These are phyloP conservation scores for Panulirus ornatus DNA, from an alignment of 1,140 invertebrate species.

Conservation along the genomic window DNA sequence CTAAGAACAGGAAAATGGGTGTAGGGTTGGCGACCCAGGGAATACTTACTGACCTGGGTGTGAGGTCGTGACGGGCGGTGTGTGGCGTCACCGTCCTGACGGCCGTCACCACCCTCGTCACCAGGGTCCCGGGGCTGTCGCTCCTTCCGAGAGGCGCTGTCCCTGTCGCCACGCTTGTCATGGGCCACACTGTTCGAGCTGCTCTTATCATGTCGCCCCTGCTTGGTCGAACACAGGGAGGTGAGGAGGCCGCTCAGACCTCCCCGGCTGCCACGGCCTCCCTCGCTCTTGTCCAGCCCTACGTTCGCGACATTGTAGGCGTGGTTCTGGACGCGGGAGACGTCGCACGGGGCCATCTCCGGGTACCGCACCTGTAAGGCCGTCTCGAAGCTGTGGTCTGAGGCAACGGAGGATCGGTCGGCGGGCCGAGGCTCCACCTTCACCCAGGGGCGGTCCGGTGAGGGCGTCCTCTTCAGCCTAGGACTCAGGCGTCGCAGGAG, in stretches of 20 bases:
- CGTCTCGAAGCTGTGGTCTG: slow-evolving; percentile 67
- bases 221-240: slow-evolving; percentile 15
- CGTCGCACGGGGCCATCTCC: not conserved
- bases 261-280: not conserved
- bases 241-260: slow-evolving; percentile 31
- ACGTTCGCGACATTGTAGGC: slow-evolving; percentile 2
- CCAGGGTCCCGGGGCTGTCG: not conserved
- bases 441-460: slow-evolving; percentile 53
- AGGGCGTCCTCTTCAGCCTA: slow-evolving; percentile 51
- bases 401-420: slow-evolving; percentile 54
- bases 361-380: slow-evolving; percentile 39
- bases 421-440: slow-evolving; percentile 52
- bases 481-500: slow-evolving; percentile 53
- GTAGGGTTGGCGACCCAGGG: too few relatives aligned
- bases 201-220: not conserved
- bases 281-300: slow-evolving; percentile 19
- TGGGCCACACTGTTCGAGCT: not conserved
- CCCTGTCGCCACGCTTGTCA: not conserved
- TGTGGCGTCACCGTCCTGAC: not conserved
- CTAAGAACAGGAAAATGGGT: too few relatives aligned
- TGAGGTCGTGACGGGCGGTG: not conserved
- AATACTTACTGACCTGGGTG: not conserved
- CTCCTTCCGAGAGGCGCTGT: not conserved
- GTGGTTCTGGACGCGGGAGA: not conserved
- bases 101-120: not conserved